phyloP scores from a whole-genome alignment of 2,113 vertebrate species.

The Nycticryphes semicollaris region DNA sequence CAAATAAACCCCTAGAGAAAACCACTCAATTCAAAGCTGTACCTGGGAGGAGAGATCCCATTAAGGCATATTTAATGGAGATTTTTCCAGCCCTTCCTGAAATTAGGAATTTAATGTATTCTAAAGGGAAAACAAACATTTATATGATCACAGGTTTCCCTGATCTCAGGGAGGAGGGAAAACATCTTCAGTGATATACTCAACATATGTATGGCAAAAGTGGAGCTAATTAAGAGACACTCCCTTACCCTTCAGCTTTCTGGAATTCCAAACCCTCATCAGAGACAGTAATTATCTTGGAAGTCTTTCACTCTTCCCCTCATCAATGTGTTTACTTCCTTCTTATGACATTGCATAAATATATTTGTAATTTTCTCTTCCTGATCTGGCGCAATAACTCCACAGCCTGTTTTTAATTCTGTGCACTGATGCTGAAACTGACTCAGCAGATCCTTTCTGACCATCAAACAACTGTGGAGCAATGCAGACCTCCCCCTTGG shows the following conservation, averaged over 20 bases:
- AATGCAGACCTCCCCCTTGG: fast-evolving
- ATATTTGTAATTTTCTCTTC: background rate
- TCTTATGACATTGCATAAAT: background rate
- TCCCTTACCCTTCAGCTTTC: slow-evolving; percentile 12
- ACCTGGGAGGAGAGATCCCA: background rate
- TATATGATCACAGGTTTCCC: background rate
- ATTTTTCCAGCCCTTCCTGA: background rate
- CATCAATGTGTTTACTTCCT: slow-evolving; percentile 9
- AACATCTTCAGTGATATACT: background rate
- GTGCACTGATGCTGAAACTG: background rate
- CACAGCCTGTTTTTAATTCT: background rate
- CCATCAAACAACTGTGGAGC: fast-evolving
- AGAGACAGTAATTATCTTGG: slow-evolving; percentile 21
- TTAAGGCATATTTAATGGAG: background rate
- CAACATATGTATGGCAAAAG: background rate
- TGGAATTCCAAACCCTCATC: slow-evolving; percentile 9
- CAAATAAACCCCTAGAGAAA: background rate
- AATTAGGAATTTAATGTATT: background rate
- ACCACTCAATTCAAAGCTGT: background rate
- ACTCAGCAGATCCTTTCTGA: background rate
- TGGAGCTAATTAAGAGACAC: background rate
- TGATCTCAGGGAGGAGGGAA: background rate
- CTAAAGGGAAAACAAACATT: background rate
- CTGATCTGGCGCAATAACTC: background rate
- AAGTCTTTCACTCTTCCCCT: slow-evolving; percentile 20